These are phyloP conservation scores for Ovis canadensis DNA, from an alignment of 2,113 vertebrate genomes.

Conservation along the genomic window DNA sequence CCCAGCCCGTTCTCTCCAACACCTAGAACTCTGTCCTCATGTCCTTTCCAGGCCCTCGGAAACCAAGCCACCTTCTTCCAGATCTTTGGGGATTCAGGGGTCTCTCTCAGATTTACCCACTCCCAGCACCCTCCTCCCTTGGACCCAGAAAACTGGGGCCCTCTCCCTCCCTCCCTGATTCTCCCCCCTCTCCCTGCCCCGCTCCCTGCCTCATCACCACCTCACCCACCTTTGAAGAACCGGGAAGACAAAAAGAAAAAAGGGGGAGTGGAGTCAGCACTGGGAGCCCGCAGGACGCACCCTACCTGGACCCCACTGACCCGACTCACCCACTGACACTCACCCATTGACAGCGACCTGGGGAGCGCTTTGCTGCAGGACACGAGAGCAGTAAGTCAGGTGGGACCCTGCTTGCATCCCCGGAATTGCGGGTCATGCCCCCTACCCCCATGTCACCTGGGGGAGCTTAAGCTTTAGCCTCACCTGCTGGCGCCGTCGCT, in stretches of 20 bases:
- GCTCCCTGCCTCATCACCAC: neutral
- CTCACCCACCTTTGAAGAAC: conserved; percentile 66
- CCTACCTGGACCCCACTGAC: neutral
- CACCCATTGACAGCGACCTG: conserved; percentile 77
- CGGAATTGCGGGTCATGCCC: rapidly evolving
- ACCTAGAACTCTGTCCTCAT: neutral
- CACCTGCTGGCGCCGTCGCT: conserved; percentile 79
- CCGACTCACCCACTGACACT: neutral
- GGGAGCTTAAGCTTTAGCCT: neutral
- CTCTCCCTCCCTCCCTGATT: neutral
- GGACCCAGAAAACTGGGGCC: neutral
- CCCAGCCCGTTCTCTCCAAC: neutral
- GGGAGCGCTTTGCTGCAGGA: conserved; percentile 66
- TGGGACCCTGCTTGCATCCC: neutral
- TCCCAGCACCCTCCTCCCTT: neutral
- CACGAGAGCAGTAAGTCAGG: conserved; percentile 17
- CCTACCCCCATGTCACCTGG: neutral
- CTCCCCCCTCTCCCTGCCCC: conserved; percentile 2
- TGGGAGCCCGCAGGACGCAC: neutral
- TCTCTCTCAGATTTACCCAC: neutral
- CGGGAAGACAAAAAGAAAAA: neutral
- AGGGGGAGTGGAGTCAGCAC: neutral
- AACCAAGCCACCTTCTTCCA: neutral
- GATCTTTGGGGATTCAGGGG: neutral
- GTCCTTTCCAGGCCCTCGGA: neutral